Percentiles rank a stretch among this genome's conserved stretches.
Evolutionary conservation across 2,888 invertebrate genomes (phyloP).

Genomic region (Callyntrura sp.): DNA sequence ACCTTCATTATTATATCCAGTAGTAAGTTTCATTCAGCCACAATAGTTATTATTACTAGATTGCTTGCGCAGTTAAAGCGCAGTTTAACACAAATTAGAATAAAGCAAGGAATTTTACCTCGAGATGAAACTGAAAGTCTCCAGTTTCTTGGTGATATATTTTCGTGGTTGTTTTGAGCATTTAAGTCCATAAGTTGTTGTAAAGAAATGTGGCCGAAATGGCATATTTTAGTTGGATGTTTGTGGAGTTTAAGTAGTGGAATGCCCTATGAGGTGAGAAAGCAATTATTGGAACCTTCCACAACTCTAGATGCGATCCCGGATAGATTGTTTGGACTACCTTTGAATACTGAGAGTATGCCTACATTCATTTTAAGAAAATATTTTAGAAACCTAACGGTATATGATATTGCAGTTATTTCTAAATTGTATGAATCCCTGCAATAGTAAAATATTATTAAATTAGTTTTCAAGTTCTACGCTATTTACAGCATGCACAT

Average conservation of each 20-base stretch:
- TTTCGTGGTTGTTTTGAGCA: background rate
- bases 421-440: background rate
- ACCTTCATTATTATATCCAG: background rate
- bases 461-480: too few species aligned
- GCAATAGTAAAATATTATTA: background rate
- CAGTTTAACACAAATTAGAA: background rate
- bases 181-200: background rate
- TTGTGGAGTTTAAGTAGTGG: slow-evolving; percentile 39
- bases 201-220: slow-evolving; percentile 48
- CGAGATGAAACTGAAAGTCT: slow-evolving; percentile 22
- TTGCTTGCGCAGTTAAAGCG: slow-evolving; percentile 2
- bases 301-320: slow-evolving; percentile 25
- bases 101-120: background rate
- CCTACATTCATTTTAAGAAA: too few species aligned
- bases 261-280: background rate
- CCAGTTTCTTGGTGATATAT: background rate
- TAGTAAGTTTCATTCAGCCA: background rate
- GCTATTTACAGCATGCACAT: too few species aligned
- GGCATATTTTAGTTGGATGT: background rate
- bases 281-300: slow-evolving; percentile 24
- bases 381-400: too few species aligned
- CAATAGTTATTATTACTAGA: background rate
- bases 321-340: slow-evolving; percentile 50
- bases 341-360: slow-evolving; percentile 27
- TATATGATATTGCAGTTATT: background rate